Base-by-base conservation (phyloP, 2,797 vertebrate genomes). In the Smutsia gigantea region DNA sequence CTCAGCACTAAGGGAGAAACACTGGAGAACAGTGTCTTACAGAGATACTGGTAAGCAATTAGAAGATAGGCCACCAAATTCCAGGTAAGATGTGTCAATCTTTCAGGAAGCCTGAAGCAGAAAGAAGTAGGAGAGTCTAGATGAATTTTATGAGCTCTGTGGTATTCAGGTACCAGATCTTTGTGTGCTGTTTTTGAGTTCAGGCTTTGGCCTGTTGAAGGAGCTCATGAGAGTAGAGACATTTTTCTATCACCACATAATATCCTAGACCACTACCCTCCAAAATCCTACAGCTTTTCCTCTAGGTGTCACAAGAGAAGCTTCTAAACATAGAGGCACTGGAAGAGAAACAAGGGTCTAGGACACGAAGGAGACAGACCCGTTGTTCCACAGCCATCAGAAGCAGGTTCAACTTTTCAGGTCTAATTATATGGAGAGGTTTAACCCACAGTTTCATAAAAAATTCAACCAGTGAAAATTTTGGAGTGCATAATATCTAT, bases 281-380 rank as follows among this genome's bases (percentile, higher is more conserved):
- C 93, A 39, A 61, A 92, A 77, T 77, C 53, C 46, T 77, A 46
- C 1, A 63, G 68, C 49, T 96, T 97, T 93, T 95, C 13, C 72
- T 96, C 72, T 88, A 82, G 12, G 31, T 59, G 29, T 90, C 68
- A 68, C 34, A 49, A 95, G 64, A 79, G 12, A 77, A 77, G 31
- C 5, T 39, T 92, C 94, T 94, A 94, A 93, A 96, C 94, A 92
- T 96, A 94, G 66, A 97, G 34, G 68, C 66, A 19, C n/a, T 46
- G 69, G 49, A 37, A 17, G 18, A 93, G 29, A 72, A 87, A 78
- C 42, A 68, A 84, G 85, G 37, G 17, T 78, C 93, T 66, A 51
- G 55, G 51, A 88, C 78, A 23, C 85, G 89, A 96, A 87, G 85
- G 77, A 64, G 55, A 86, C 7, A 1, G 29, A 49, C 90, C 29